phyloP scores from a whole-genome alignment of 2,113 vertebrate species.

The Corapipo altera region DNA sequence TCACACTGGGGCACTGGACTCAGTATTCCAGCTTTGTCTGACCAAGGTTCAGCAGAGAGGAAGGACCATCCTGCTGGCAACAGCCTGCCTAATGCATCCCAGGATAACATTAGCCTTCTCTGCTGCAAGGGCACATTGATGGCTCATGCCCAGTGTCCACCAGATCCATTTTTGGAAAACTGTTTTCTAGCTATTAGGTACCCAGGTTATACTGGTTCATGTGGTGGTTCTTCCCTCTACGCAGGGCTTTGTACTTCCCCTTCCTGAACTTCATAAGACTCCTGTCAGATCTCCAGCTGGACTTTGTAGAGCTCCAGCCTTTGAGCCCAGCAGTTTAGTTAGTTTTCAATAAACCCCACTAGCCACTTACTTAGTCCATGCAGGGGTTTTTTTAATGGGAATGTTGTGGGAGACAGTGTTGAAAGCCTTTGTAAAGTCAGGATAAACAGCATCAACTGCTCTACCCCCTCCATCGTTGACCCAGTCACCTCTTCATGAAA shows the following conservation, averaged over 20 bases:
- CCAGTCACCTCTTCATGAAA: background rate
- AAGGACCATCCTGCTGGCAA: background rate
- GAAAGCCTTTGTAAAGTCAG: background rate
- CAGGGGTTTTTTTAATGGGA: background rate
- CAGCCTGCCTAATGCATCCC: background rate
- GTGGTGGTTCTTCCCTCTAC: background rate
- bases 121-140: background rate
- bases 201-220: background rate
- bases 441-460: background rate
- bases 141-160: background rate
- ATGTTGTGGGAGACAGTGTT: background rate
- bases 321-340: background rate
- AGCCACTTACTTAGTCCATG: background rate
- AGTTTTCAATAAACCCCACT: background rate
- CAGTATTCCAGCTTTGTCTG: background rate
- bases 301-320: background rate
- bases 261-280: background rate
- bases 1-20: background rate
- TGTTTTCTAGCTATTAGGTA: background rate
- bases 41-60: background rate
- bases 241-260: background rate
- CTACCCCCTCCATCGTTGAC: background rate
- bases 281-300: background rate
- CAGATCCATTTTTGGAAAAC: background rate
- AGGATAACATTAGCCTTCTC: background rate